Evolutionary conservation across 92 coral and sea anemone genomes (phyloP), one percentile per base, ranked within the genome.

Genomic region (Scolanthus callimorphus): DNA sequence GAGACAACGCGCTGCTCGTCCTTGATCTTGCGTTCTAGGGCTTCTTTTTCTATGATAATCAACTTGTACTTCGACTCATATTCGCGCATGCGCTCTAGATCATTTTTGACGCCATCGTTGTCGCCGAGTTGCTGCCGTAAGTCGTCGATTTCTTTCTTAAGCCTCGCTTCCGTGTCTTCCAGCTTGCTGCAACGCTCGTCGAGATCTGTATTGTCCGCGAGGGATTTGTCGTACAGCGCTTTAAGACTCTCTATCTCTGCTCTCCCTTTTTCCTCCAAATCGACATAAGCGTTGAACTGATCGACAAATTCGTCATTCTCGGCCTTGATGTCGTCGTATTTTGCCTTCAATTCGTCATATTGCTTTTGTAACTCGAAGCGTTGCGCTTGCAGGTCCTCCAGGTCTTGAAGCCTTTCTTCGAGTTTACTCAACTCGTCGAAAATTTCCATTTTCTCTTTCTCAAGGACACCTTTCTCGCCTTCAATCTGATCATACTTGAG

Each of bases 401-500:
- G 60, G 25, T 59, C 67, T 20, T 37, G 39, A 10, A 70, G 58
- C 39, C 64, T 57, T 27, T 51, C 57, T 28, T 82, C 83, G 17
- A 82, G 50, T 24, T 67, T 79, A 10, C 59, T 63, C 17, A 75
- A 31, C 65, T 75, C 89, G 44, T 63, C 38, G 1, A 60, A 73
- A 12, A 82, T 37, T 23, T 63, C 79, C 25, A 57, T 54, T 46
- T 76, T 82, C 20, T 85, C 94, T 20, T 76, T 53, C 51, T 81
- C 81, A 11, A 85, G 69, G 15, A 15, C 25, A 17, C 70, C 74
- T 17, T 80, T 85, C 47, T 85, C 92, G 28, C 70, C 69, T 23
- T 57, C 79, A 24, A 75, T 67, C 11, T 76, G 74, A 26, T 81
- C 94, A 20, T 60, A 77, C 43, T 71, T 71, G 20, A 69, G 55